Base-by-base conservation (phyloP, 2,888 invertebrate species). In the Chironomus tentans region DNA sequence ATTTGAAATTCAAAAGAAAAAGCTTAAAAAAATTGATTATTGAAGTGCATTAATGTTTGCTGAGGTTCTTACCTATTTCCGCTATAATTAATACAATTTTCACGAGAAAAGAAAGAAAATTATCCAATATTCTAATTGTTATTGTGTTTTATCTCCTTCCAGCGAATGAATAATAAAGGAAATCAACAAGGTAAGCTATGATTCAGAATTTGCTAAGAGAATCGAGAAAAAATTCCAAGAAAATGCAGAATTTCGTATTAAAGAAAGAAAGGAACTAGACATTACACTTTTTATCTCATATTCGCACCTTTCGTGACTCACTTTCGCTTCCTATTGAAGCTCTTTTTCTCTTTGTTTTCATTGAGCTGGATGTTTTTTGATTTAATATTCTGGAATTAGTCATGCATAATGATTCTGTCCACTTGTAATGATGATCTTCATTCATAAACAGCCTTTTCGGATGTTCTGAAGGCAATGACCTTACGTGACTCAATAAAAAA, bases 101-200 rank as follows among this genome's bases (percentile, higher is more conserved):
- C 1, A 46, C 7, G 13, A 28, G 15, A 56, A 56, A 15, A 56
- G 56, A 38, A 10, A 10, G 38, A 38, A 38, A 38, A 38, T 38
- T 38, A 38, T 38, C n/a, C 46, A 68, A 47, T 22, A 68, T 74
- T 74, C 68, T 73, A 73, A 73, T 73, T 56, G 56, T 38, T 46
- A 46, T n/a, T 73, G 22, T 5, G 4, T 47, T 88, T 86, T 87
- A 87, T 88, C 86, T 86, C 82, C 81, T 81, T 83, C 80, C 85
- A 91, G 91, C 91, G 91, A 89, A 91, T 91, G 90, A 92, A 91
- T 91, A 91, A 91, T 89, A 91, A 91, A 89, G 91, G 91, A 88
- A 91, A 91, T 86, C 65, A 74, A 48, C 91, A 90, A 90, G 91
- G 91, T 91, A 88, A 81, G 82, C 76, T 85, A 84, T 81, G 56